phyloP scores from a whole-genome alignment of 2,888 invertebrate species.

The Perizoma affinitatum region DNA sequence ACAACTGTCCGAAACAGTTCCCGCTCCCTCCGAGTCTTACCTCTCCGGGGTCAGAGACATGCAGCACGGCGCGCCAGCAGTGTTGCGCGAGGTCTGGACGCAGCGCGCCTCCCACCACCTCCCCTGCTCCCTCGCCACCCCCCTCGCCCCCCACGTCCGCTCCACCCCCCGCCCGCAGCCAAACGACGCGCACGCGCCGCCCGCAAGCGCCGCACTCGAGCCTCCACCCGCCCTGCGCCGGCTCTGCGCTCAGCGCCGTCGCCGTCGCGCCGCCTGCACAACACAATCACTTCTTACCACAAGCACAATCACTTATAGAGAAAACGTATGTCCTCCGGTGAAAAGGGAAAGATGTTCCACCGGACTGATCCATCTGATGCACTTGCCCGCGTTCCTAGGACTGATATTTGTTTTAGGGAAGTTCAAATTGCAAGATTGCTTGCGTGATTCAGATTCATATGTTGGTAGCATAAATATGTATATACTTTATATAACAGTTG shows the following conservation, averaged over 20 bases:
- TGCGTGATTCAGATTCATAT: no score
- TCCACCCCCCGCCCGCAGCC: conserved; percentile 55
- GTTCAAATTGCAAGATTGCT: no score
- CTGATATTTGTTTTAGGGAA: no score
- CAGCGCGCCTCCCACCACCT: conserved; percentile 53
- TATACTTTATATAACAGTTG: no score
- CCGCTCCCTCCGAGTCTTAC: conserved; percentile 22
- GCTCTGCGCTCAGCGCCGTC: conserved; percentile 60
- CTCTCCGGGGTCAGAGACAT: conserved; percentile 67
- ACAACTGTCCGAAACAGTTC: no score
- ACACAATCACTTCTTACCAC: neutral
- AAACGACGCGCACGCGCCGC: conserved; percentile 61
- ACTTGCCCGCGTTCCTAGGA: no score
- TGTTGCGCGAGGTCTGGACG: conserved; percentile 65
- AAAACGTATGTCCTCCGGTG: no score
- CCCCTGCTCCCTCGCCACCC: conserved; percentile 38
- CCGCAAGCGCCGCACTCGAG: conserved; percentile 76
- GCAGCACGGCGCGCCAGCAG: conserved; percentile 71
- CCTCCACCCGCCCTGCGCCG: conserved; percentile 65
- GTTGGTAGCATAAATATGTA: no score
- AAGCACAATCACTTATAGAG: no score
- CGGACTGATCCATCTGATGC: no score
- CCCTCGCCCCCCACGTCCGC: conserved; percentile 17
- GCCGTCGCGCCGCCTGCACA: conserved; percentile 69
- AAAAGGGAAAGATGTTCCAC: no score